phyloP scores from a whole-genome alignment of 2,113 vertebrate species.

The Rhynchopsitta pachyrhyncha region DNA sequence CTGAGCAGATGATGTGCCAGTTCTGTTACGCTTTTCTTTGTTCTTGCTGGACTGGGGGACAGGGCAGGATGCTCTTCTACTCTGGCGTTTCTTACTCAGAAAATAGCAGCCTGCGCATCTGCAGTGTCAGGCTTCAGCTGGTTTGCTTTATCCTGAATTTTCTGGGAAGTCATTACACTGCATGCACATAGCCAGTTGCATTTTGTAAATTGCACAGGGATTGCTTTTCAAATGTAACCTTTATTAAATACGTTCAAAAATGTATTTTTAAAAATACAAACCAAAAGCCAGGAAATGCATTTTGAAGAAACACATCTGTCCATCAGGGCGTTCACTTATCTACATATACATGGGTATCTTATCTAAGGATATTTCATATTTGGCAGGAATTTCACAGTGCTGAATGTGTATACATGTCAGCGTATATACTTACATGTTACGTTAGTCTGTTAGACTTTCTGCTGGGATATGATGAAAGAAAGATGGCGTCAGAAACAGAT shows the following conservation, averaged over 20 bases:
- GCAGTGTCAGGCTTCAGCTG: not conserved
- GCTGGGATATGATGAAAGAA: constrained; percentile 39
- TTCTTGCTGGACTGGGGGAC: not conserved
- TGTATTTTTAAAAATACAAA: not conserved
- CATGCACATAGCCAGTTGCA: not conserved
- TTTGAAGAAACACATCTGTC: not conserved
- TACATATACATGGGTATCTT: not conserved
- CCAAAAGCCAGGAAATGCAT: not conserved
- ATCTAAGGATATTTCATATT: constrained; percentile 19
- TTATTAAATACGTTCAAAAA: not conserved
- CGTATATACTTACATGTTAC: not conserved
- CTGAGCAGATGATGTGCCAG: not conserved
- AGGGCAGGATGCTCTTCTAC: not conserved
- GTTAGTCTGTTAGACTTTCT: constrained; percentile 42
- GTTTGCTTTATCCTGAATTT: constrained; percentile 21
- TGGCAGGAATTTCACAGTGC: not conserved
- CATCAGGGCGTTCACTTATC: not conserved
- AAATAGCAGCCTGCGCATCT: not conserved
- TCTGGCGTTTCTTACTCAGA: not conserved
- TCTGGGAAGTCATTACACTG: not conserved
- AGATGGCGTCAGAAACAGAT: constrained; percentile 39
- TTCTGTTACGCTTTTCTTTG: not conserved
- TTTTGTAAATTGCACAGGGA: not conserved
- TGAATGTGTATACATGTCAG: not conserved
- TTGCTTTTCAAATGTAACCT: not conserved